Conservation (phyloP, 1,140 invertebrate species). For the Pentalonia nigronervosa region DNA sequence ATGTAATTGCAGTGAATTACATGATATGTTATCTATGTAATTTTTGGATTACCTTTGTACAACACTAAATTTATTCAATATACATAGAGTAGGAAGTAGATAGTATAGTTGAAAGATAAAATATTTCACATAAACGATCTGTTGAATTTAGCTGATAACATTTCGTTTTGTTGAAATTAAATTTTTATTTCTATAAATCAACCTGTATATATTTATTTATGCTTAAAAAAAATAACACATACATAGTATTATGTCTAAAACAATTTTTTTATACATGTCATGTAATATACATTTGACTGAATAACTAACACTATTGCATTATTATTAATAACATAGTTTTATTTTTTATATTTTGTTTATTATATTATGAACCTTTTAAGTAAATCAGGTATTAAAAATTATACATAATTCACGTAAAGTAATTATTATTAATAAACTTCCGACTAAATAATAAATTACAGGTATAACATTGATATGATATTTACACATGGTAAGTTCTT, state of each 20-base stretch:
- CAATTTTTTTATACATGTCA: neutral
- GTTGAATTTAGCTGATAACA: neutral
- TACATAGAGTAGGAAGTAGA: neutral
- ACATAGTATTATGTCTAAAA: slow-evolving; percentile 13
- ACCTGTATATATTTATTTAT: slow-evolving; percentile 8
- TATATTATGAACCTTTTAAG: neutral
- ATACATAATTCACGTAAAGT: neutral
- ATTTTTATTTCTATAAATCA: neutral
- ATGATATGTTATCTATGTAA: too few relatives aligned
- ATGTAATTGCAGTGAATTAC: too few relatives aligned
- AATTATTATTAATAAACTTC: neutral
- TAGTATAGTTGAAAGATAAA: neutral
- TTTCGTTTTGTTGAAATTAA: neutral
- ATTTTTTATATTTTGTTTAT: neutral
- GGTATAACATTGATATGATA: slow-evolving; percentile 41
- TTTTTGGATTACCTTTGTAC: neutral
- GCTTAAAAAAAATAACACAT: slow-evolving; percentile 35
- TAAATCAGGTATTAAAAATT: slow-evolving; percentile 12
- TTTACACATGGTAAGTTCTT: slow-evolving; percentile 41
- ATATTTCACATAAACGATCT: neutral
- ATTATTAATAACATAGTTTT: neutral
- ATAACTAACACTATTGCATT: neutral
- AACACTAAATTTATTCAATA: neutral
- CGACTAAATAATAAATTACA: neutral
- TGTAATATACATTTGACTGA: neutral